Percentiles rank a stretch among this genome's conserved stretches.
Evolutionary conservation across 1,140 invertebrate species (phyloP).

Genomic region (Eufriesea mexicana): DNA sequence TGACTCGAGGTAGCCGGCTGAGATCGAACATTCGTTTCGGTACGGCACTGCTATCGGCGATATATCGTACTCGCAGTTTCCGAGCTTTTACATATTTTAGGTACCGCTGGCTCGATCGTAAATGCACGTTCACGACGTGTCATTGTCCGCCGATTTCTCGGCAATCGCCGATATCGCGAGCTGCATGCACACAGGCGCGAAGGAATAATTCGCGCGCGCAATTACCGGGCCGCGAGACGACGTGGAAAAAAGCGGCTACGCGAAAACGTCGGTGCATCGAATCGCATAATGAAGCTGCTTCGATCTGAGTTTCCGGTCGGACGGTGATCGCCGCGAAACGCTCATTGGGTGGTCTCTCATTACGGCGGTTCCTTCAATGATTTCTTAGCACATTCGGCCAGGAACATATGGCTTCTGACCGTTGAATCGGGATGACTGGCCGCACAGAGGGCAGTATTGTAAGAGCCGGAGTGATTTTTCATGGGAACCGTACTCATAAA

Average conservation of each 20-base stretch:
- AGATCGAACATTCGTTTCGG: too few species aligned
- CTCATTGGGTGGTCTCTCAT: constrained; percentile 67
- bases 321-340: constrained; percentile 54
- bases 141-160: too few species aligned
- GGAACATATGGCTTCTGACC: constrained; percentile 65
- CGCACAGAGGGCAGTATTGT: constrained; percentile 62
- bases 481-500: constrained; percentile 58
- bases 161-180: too few species aligned
- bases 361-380: constrained; percentile 66
- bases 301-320: constrained; percentile 58
- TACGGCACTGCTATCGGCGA: too few species aligned
- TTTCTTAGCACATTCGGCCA: constrained; percentile 64
- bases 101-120: too few species aligned
- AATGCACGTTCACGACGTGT: too few species aligned
- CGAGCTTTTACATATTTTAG: too few species aligned
- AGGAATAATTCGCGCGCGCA: not conserved
- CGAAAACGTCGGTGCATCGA: constrained; percentile 32
- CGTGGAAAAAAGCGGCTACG: constrained; percentile 10
- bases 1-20: not conserved
- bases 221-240: not conserved
- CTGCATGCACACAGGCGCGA: not conserved
- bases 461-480: constrained; percentile 64
- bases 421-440: constrained; percentile 64
- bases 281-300: constrained; percentile 58
- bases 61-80: too few species aligned